Base-by-base conservation (phyloP, 1,140 invertebrate species). In the Cyclina sinensis region DNA sequence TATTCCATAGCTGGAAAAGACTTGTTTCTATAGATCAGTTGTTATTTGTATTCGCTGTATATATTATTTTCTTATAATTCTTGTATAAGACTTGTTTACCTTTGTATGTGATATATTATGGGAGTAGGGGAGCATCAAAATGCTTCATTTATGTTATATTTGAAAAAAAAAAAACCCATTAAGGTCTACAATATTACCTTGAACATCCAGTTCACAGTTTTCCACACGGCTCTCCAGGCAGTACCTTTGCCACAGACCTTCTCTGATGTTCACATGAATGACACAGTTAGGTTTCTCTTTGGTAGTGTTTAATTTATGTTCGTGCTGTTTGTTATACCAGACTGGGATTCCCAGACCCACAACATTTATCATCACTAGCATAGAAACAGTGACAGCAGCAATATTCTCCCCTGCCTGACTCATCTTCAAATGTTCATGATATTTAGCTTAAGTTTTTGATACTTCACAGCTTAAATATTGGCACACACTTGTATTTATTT, bases 191-290 rank as follows among this genome's bases (percentile, higher is more conserved):
- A 14, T 43, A 43, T 7, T 54, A 87, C 85, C 85, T 68, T 87
- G 74, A 48, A 87, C 51, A 51, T 87, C 76, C 1, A 70, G 11
- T 35, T 43, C 74, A 87, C 85, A 87, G 21, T 78, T 70, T 39
- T 76, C 85, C 16, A 73, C 73, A 12, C 48, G 27, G 24, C 30
- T 78, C 32, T 87, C 85, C n/a, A 78, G 11, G 43, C 85, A 87
- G 39, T 79, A 70, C 9, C 85, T 37, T 59, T 87, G 85, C 85
- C 85, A 87, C 57, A 87, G 48, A 2, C 85, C 85, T 54, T 87
- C 85, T 27, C 35, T 27, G 14, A 87, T 70, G n/a, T 87, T 76
- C 16, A 87, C 76, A 21, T 76, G 51, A n/a, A 87, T 43, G 14
- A 79, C 46, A 70, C 85, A 87, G 39, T 73, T 43, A 24, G 48